Conservation (phyloP, 1,140 invertebrate species). For the Mylabris phalerata region DNA sequence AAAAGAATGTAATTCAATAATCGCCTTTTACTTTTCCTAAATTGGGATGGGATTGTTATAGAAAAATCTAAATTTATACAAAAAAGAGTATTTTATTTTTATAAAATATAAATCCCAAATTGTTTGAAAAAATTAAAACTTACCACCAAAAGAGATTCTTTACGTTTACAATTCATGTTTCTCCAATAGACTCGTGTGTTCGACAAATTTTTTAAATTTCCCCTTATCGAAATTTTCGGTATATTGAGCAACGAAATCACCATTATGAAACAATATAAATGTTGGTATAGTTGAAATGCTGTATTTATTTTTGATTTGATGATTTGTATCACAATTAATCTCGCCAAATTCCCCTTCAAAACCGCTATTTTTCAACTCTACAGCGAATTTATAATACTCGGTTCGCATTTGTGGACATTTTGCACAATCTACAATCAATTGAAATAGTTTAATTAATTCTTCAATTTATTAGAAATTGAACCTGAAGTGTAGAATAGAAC, state of each 20-base stretch:
- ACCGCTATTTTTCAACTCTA: constrained; percentile 48
- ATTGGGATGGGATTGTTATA: too few relatives aligned
- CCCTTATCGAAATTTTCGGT: constrained; percentile 53
- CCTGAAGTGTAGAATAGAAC: background rate
- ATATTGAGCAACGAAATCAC: constrained; percentile 51
- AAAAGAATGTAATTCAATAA: too few relatives aligned
- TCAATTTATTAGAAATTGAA: background rate
- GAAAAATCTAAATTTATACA: too few relatives aligned
- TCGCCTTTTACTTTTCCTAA: too few relatives aligned
- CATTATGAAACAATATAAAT: constrained; percentile 64
- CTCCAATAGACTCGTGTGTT: too few relatives aligned
- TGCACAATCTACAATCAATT: background rate
- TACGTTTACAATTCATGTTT: background rate
- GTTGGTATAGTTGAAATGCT: constrained; percentile 65
- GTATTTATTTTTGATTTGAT: constrained; percentile 48
- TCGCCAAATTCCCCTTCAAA: constrained; percentile 47
- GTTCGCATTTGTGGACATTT: constrained; percentile 52
- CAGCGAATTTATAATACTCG: constrained; percentile 57
- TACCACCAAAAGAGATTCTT: background rate
- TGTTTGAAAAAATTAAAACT: too few relatives aligned
- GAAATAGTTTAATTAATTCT: background rate
- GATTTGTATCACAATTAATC: constrained; percentile 60
- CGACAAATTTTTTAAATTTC: constrained; percentile 49
- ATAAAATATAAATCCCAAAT: too few relatives aligned
- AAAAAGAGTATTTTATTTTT: too few relatives aligned